Evolutionary conservation across 2,888 invertebrate species (phyloP).

Genomic region (Himalopsyche kuldschensis): DNA sequence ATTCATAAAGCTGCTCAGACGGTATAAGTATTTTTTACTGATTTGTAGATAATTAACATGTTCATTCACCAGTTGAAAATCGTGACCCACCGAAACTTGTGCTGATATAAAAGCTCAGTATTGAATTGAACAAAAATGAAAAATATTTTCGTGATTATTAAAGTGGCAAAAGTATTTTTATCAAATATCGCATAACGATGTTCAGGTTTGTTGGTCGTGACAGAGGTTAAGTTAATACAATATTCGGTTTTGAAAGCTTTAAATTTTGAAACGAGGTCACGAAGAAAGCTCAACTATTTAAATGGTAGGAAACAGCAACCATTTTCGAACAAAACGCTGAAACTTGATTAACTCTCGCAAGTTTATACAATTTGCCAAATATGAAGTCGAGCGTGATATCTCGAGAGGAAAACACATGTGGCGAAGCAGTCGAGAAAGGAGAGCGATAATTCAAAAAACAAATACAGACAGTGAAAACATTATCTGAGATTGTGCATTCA

Average conservation of each 20-base stretch:
- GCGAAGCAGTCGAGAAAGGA: not conserved
- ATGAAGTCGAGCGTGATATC: not conserved
- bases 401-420: not conserved
- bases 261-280: not conserved
- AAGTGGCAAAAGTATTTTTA: too few species aligned
- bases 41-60: too few species aligned
- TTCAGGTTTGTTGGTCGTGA: too few species aligned
- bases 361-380: not conserved
- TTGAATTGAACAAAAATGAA: too few species aligned
- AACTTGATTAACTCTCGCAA: not conserved
- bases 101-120: too few species aligned
- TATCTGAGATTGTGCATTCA: too few species aligned
- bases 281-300: not conserved
- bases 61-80: too few species aligned
- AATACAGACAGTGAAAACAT: too few species aligned
- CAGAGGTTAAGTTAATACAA: not conserved
- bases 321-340: not conserved
- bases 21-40: too few species aligned
- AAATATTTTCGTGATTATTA: too few species aligned
- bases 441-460: not conserved
- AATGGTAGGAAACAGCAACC: not conserved
- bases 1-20: too few species aligned
- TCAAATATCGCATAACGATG: not conserved
- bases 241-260: not conserved
- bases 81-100: too few species aligned